Percentiles rank a stretch among this genome's conserved stretches.
Conservation (phyloP, 2,888 invertebrate genomes). For the Lordiphosa fenestrarum region DNA sequence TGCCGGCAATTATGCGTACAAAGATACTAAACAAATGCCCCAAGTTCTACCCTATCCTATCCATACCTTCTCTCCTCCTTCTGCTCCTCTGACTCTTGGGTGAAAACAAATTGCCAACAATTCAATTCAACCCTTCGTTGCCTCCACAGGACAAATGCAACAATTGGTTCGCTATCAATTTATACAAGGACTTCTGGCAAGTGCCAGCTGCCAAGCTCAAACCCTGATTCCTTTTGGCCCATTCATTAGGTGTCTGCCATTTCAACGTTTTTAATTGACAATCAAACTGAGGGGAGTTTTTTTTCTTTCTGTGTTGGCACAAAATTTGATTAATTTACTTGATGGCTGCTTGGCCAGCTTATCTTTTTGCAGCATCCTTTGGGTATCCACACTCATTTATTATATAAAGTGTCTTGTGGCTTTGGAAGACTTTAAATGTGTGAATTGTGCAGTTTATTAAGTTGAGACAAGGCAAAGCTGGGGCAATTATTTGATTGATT, state of each 20-base stretch:
- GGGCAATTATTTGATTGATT: background rate
- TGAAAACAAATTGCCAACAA: conserved; percentile 52
- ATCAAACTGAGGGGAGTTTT: conserved; percentile 44
- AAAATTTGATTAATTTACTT: conserved; percentile 60
- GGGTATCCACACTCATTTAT: conserved; percentile 45
- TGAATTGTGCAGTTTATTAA: conserved; percentile 37
- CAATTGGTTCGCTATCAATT: conserved; percentile 42
- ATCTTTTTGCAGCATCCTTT: conserved; percentile 24
- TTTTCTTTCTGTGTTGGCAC: conserved; percentile 29
- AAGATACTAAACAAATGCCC: conserved; percentile 29
- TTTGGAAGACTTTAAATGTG: conserved; percentile 11
- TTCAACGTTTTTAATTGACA: conserved; percentile 60
- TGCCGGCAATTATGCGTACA: conserved; percentile 36
- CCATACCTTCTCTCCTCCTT: background rate
- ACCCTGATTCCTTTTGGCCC: conserved; percentile 13
- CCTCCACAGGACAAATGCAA: conserved; percentile 33
- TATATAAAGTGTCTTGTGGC: conserved; percentile 59
- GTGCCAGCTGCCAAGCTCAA: conserved; percentile 10
- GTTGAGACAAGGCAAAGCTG: background rate
- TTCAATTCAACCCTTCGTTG: conserved; percentile 43
- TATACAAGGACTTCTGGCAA: conserved; percentile 13
- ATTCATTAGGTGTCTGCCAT: conserved; percentile 49
- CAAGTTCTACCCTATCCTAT: conserved; percentile 6
- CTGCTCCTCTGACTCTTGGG: conserved; percentile 9
- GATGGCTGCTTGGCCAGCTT: conserved; percentile 58